Conservation (phyloP, 2,797 vertebrate genomes). For the Melanotaenia nigrans region DNA sequence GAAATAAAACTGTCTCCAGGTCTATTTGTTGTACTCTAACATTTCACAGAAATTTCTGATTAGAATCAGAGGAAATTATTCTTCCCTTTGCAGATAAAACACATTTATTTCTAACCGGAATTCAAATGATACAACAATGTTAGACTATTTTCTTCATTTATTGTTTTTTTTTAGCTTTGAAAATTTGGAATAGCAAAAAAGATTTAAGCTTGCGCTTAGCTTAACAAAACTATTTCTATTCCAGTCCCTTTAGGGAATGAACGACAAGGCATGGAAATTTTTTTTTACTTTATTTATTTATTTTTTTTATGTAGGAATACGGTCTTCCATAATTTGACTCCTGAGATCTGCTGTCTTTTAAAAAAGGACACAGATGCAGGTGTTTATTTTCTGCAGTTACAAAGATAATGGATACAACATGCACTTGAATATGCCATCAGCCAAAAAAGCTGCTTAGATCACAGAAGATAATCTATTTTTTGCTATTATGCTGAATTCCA, state of each 20-base stretch:
- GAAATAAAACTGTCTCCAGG: not conserved
- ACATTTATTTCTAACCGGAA: not conserved
- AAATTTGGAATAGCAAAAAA: not conserved
- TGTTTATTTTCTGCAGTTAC: constrained; percentile 20
- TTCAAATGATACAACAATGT: not conserved
- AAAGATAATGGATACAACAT: constrained; percentile 24
- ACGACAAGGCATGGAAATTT: not conserved
- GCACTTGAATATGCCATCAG: constrained; percentile 8
- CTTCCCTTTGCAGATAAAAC: not conserved
- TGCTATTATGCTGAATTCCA: not conserved
- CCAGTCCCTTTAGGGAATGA: not conserved
- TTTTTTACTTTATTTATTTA: not conserved
- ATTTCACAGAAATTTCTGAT: not conserved
- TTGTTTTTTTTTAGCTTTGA: not conserved
- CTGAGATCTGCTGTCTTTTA: constrained; percentile 7
- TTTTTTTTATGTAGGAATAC: not conserved
- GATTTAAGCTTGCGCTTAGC: too few species aligned
- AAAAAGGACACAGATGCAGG: constrained; percentile 15
- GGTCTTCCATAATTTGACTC: not conserved
- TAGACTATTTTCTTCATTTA: not conserved
- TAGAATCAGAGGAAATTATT: not conserved
- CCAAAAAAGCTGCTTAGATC: not conserved
- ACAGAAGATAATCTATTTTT: not conserved
- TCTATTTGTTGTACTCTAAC: not conserved
- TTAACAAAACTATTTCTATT: not conserved